Conservation (phyloP, 2,113 vertebrate genomes). For the Manacus vitellinus region DNA sequence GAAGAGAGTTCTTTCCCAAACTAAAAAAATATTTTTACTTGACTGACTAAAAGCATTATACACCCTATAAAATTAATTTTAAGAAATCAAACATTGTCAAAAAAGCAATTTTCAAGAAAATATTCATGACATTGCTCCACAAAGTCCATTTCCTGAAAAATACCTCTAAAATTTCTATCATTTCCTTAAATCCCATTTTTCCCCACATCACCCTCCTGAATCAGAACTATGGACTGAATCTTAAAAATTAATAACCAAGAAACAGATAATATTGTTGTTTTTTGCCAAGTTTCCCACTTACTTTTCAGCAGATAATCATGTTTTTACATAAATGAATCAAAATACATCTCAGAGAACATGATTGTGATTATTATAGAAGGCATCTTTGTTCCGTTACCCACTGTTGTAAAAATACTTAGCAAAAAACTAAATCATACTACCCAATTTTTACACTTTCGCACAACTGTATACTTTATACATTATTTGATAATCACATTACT, state of each 20-base stretch:
- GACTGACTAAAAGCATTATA: neutral
- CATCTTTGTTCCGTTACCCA: neutral
- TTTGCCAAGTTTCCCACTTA: neutral
- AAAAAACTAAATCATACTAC: neutral
- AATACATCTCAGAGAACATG: neutral
- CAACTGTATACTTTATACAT: neutral
- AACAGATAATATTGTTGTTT: neutral
- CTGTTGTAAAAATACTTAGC: neutral
- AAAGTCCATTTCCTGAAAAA: neutral
- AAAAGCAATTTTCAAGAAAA: neutral
- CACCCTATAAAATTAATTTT: neutral
- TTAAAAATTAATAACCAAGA: neutral
- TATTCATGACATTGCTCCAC: neutral
- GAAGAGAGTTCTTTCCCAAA: neutral
- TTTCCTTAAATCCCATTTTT: neutral
- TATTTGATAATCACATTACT: neutral
- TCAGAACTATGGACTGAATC: neutral
- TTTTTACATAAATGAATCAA: neutral
- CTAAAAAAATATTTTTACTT: neutral
- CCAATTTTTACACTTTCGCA: neutral
- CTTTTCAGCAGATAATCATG: neutral
- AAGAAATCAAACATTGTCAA: neutral
- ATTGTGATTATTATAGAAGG: neutral
- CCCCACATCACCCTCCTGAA: neutral
- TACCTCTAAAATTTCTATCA: neutral